Conservation (phyloP, 2,888 invertebrate genomes). For the Philereme transversata region DNA sequence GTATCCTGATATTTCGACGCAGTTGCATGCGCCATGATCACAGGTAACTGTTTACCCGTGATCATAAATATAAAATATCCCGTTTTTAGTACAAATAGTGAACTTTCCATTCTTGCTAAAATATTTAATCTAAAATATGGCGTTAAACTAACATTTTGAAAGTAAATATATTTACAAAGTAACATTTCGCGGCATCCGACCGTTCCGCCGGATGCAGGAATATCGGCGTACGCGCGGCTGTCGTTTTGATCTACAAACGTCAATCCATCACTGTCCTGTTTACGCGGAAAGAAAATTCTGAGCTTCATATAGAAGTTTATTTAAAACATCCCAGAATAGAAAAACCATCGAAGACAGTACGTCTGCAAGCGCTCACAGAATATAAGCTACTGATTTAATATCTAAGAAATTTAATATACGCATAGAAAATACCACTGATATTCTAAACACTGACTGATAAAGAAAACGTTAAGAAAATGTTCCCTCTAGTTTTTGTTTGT, state of each 20-base stretch:
- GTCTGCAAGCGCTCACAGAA: no score
- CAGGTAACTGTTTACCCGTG: no score
- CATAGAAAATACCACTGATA: no score
- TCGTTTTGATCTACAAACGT: conserved; percentile 56
- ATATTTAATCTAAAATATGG: conserved; percentile 7
- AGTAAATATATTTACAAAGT: conserved; percentile 47
- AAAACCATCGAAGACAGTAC: neutral
- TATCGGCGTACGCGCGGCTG: conserved; percentile 48
- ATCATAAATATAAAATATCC: no score
- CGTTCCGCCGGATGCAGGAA: conserved; percentile 54
- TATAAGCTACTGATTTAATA: no score
- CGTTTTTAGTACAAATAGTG: no score
- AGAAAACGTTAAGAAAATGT: neutral
- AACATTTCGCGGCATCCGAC: conserved; percentile 55
- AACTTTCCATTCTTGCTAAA: no score
- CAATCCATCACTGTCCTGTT: conserved; percentile 61
- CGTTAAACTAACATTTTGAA: conserved; percentile 32
- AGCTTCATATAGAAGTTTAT: conserved; percentile 39
- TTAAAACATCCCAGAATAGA: conserved; percentile 20
- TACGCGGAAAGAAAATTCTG: conserved; percentile 50
- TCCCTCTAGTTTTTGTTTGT: neutral
- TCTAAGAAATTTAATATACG: no score
- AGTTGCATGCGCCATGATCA: no score
- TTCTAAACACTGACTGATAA: neutral
- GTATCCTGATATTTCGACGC: no score